Evolutionary conservation across 2,888 invertebrate genomes (phyloP), one percentile per base, ranked within the genome.

Genomic region (Agriopis aurantiaria): DNA sequence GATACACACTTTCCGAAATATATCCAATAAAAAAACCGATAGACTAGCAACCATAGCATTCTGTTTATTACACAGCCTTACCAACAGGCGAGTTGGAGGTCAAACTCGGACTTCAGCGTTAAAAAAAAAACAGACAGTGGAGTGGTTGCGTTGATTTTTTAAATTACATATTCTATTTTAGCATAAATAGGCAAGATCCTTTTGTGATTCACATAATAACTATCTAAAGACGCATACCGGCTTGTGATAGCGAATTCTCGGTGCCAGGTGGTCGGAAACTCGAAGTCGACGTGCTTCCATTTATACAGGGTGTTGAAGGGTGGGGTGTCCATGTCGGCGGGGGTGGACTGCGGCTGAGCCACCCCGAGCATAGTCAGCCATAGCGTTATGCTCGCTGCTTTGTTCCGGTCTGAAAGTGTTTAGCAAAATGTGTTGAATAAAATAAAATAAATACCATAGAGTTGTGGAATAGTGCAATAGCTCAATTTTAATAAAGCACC

Each of bases 251-350:
- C 97, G 45, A 89, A 85, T 43, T 95, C 90, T 33, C 97, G 91
- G 56, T 95, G 95, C 12, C 90, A 88, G 17, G 92, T 89, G 0
- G 95, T 95, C 5, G 96, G 95, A 84, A 96, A 98, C 61, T 96
- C 96, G 82, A 96, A 97, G 84, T 98, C 97, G 7, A 98, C 87
- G 48, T 95, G 93, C 73, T 96, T 96, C 97, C 97, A 98, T 69
- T 96, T 96, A 85, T 97, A 97, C 33, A 96, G 91, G 40, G 96
- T 95, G 78, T 82, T 93, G 75, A 96, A 95, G 0, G 95, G 95
- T 0, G 95, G 95, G 0, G 95, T 95, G 49, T 92, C 92, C 0
- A 75, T 80, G 74, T 89, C 92, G 3, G 95, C 95, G 0, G 90
- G 89, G n/a, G 88, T 73, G 0, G 87, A 80, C 77, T 91, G 92